These are phyloP conservation scores for Drosophila macrospina DNA, from an alignment of 2,888 invertebrate genomes.

Conservation along the genomic window DNA sequence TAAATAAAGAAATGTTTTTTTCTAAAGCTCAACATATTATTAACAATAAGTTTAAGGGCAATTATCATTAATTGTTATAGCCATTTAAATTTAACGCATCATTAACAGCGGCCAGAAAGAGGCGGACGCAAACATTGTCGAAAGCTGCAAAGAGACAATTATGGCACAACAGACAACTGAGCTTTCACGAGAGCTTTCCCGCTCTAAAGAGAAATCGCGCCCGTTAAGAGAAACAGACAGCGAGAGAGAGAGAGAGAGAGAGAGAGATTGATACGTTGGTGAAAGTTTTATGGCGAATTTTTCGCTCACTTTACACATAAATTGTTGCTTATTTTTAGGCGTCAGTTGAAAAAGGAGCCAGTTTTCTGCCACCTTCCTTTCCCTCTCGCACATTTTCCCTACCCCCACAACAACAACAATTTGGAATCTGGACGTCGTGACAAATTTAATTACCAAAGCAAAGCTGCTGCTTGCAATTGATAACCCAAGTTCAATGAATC, in stretches of 20 bases:
- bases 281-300: constrained; percentile 22
- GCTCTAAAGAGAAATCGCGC: constrained; percentile 5
- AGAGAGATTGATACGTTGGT: constrained; percentile 39
- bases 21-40: constrained; percentile 56
- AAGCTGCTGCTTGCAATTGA: constrained; percentile 58
- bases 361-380: constrained; percentile 4
- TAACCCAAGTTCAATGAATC: constrained; percentile 71
- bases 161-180: constrained; percentile 41
- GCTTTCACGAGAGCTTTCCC: constrained; percentile 55
- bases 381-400: not conserved
- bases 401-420: constrained; percentile 5
- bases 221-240: constrained; percentile 54
- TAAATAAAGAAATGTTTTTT: constrained; percentile 33
- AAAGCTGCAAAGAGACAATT: constrained; percentile 49
- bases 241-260: too few relatives aligned
- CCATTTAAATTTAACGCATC: constrained; percentile 82
- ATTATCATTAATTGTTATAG: constrained; percentile 80
- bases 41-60: constrained; percentile 74
- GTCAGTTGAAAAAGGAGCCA: constrained; percentile 37
- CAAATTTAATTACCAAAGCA: constrained; percentile 73
- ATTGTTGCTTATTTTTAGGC: constrained; percentile 64
- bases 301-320: constrained; percentile 21
- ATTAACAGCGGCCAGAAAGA: constrained; percentile 62
- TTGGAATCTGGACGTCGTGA: constrained; percentile 66
- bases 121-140: constrained; percentile 22